Conservation (phyloP, 2,797 vertebrate genomes). For the Masticophis lateralis region DNA sequence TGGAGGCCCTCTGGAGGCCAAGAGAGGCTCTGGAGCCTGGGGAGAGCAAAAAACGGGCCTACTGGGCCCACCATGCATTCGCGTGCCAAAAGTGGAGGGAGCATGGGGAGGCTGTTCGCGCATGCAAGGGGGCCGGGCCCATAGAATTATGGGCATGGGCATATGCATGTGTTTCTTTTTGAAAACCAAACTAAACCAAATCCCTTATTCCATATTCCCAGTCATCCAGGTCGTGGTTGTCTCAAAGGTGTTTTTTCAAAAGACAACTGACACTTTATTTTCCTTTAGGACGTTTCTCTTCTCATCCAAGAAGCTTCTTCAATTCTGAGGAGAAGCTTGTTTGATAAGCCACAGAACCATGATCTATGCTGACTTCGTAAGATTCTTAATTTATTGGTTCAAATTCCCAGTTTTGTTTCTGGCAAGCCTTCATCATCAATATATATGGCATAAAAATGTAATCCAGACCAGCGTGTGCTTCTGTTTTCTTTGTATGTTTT, state of each 20-base stretch:
- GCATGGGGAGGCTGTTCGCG: accelerated
- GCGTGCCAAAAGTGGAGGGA: too few relatives aligned
- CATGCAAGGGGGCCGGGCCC: too few relatives aligned
- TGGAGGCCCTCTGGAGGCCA: too few relatives aligned
- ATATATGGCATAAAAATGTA: not conserved
- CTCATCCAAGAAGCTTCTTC: not conserved
- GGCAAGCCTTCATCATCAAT: not conserved
- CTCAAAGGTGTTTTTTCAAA: not conserved
- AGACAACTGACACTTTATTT: not conserved
- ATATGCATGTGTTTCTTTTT: not conserved
- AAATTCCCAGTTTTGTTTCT: not conserved
- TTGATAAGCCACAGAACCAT: not conserved
- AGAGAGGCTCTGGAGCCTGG: too few relatives aligned
- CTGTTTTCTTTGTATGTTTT: not conserved
- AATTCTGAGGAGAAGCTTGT: not conserved
- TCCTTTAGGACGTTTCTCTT: not conserved
- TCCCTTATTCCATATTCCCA: not conserved
- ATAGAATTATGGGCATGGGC: too few relatives aligned
- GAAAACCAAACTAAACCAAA: not conserved
- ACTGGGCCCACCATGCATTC: too few relatives aligned
- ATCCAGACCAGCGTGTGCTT: not conserved
- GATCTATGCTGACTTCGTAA: not conserved
- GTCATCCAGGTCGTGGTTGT: not conserved
- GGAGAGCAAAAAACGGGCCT: too few relatives aligned
- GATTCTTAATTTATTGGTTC: not conserved